Percentiles rank a stretch among this genome's conserved stretches.
Conservation (phyloP, 2,888 invertebrate genomes). For the Diploptera punctata region DNA sequence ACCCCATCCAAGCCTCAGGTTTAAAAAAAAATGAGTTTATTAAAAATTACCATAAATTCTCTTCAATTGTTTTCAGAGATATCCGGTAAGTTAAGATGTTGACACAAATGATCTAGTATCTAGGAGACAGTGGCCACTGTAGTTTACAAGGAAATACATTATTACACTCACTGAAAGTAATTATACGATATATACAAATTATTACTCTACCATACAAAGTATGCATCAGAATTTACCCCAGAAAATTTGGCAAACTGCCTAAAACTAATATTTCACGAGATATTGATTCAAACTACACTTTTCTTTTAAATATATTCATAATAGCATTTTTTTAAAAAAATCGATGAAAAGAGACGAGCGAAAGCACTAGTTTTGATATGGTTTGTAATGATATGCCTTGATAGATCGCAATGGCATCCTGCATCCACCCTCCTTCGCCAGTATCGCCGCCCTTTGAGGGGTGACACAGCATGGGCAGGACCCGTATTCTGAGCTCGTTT, state of each 20-base stretch:
- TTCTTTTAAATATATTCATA: conserved; percentile 34
- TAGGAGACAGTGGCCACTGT: conserved; percentile 31
- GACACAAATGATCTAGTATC: conserved; percentile 37
- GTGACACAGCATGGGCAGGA: conserved; percentile 11
- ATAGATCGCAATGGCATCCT: conserved; percentile 19
- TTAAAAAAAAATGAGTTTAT: conserved; percentile 15
- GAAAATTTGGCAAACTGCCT: conserved; percentile 38
- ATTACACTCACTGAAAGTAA: conserved; percentile 41
- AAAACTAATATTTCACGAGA: conserved; percentile 37
- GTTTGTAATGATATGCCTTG: conserved; percentile 40
- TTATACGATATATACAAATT: conserved; percentile 36
- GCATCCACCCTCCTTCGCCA: conserved; percentile 19
- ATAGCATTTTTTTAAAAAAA: conserved; percentile 37
- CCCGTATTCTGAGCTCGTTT: conserved; percentile 22
- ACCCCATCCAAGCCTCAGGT: conserved; percentile 15
- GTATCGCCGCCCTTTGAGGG: conserved; percentile 5
- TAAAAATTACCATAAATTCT: conserved; percentile 37
- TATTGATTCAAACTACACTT: conserved; percentile 32
- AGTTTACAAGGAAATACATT: conserved; percentile 31
- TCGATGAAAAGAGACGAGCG: conserved; percentile 39
- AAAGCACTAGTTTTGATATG: conserved; percentile 40
- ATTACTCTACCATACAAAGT: conserved; percentile 38
- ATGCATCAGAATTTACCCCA: conserved; percentile 36
- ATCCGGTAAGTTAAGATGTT: conserved; percentile 30
- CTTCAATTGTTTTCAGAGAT: conserved; percentile 30